Percentiles rank a stretch among this genome's conserved stretches.
phyloP scores from a whole-genome alignment of 1,140 invertebrate species.

The Protaetia brevitarsis region DNA sequence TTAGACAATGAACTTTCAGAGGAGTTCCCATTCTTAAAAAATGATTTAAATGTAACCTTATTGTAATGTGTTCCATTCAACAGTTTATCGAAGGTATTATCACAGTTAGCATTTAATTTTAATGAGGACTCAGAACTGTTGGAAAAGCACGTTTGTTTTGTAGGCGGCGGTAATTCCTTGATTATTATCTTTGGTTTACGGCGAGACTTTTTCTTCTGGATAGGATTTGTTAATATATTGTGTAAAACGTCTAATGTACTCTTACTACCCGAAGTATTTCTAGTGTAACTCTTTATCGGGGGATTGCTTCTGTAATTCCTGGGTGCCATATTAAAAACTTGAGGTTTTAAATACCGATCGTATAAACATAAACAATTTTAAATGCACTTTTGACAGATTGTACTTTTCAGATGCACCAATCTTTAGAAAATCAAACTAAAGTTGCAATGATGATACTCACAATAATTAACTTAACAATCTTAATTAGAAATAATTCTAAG shows the following conservation, averaged over 20 bases:
- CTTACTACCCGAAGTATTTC: neutral
- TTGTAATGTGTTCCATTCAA: neutral
- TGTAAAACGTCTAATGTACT: neutral
- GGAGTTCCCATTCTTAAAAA: neutral
- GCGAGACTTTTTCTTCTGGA: neutral
- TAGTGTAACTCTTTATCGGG: neutral
- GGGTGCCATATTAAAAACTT: neutral
- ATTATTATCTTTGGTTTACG: neutral
- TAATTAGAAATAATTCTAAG: no score
- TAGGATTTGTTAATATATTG: neutral
- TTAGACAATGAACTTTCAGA: neutral
- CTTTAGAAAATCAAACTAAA: no score
- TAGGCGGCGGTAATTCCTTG: neutral
- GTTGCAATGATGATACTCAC: no score
- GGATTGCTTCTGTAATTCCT: neutral
- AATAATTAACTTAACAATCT: no score
- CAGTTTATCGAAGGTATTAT: neutral
- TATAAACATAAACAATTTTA: neutral
- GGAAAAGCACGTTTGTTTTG: neutral
- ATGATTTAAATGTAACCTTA: neutral
- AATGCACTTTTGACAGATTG: neutral
- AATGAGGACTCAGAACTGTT: neutral
- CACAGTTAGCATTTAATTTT: neutral
- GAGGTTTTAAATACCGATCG: neutral
- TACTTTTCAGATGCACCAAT: no score